Percentiles rank a stretch among this genome's conserved stretches.
phyloP scores from a whole-genome alignment of 2,797 vertebrate genomes.

The Microhierax caerulescens region DNA sequence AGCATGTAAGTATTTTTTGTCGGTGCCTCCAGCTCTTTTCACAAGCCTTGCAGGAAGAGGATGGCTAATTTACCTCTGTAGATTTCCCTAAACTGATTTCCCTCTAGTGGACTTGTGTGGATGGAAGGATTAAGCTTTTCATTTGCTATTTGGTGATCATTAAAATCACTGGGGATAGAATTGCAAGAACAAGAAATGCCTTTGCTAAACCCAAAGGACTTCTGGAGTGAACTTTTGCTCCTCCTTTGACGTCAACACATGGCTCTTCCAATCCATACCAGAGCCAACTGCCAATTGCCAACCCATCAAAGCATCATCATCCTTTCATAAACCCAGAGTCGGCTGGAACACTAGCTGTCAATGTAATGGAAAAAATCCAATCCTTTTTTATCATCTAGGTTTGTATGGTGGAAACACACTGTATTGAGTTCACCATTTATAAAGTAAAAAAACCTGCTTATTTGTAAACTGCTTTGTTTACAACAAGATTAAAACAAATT shows the following conservation, averaged over 20 bases:
- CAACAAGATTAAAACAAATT: too few relatives aligned
- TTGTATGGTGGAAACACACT: background rate
- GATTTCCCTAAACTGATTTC: slow-evolving; percentile 1
- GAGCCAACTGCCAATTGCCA: background rate
- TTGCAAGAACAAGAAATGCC: background rate
- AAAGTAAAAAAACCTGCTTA: background rate
- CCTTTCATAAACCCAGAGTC: background rate
- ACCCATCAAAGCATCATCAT: background rate
- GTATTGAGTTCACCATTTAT: background rate
- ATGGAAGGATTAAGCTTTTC: slow-evolving; percentile 20
- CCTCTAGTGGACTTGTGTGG: background rate
- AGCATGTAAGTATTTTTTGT: background rate
- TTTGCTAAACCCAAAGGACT: background rate
- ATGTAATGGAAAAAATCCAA: background rate
- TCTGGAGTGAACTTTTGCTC: background rate
- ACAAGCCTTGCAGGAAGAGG: background rate
- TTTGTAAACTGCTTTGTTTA: background rate
- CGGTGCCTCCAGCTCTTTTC: background rate
- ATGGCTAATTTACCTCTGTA: background rate
- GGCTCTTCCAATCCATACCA: background rate
- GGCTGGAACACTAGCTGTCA: background rate
- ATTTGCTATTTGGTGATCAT: background rate
- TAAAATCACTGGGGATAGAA: background rate
- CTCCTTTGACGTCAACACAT: background rate
- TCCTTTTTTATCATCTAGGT: background rate